Evolutionary conservation across 2,888 invertebrate species (phyloP), one percentile per base, ranked within the genome.

Genomic region (Agriotes lineatus): DNA sequence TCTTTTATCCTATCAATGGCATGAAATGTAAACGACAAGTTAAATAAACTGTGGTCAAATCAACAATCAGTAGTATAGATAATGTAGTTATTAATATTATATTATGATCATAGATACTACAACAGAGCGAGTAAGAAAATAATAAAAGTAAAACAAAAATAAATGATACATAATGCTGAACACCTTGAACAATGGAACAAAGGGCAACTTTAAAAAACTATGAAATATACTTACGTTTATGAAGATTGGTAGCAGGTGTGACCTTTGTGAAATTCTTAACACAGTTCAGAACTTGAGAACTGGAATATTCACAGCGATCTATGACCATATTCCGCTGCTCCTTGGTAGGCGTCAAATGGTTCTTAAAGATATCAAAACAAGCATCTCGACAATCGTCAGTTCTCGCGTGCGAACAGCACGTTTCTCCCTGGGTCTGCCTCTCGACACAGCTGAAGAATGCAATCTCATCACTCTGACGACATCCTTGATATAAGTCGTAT

Each of bases 391-490:
- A 93, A 69, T 88, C 87, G 1, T 85, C 84, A 10, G 85, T 87
- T 73, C 85, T 83, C 7, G 89, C 89, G 84, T 90, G 87, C 80
- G 90, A 88, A 81, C 95, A 96, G 80, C 96, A 96, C 74, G 87
- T 87, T 78, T 94, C 93, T 1, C 93, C 93, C 52, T 90, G 90
- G 80, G 91, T 88, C 79, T 93, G 93, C 37, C 88, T 87, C 75
- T 93, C 92, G 58, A 95, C 87, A 79, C 96, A 96, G 74, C 90
- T 89, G 80, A 91, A 94, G 82, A 96, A 91, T 61, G 90, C 89
- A 57, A 93, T 90, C 83, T 96, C 95, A 81, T 96, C 95, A 77
- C 94, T 94, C 56, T 90, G 88, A 10, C 95, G 87, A 80, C 95
- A 96, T 35, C 86, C 87, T 57, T 85, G 85, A 18, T 80, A 79